phyloP scores from a whole-genome alignment of 2,797 vertebrate species.

The Botia almorhae region DNA sequence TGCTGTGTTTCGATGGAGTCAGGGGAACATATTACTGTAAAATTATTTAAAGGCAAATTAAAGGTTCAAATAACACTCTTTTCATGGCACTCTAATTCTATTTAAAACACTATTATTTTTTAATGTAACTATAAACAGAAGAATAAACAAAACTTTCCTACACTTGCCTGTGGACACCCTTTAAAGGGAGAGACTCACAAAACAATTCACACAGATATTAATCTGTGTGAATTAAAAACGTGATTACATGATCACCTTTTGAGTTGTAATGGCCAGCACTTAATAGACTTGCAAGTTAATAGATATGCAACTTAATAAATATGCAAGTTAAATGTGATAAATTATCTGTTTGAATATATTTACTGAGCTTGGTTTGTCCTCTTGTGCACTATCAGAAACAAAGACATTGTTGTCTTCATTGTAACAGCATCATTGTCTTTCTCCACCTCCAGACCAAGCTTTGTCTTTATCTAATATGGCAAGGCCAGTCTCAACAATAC shows the following conservation, averaged over 20 bases:
- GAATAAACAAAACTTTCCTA: background rate
- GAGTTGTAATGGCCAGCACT: background rate
- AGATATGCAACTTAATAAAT: background rate
- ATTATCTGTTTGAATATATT: background rate
- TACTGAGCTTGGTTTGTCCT: background rate
- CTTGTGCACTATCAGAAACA: background rate
- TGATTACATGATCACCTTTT: background rate
- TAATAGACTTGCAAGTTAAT: background rate
- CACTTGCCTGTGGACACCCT: background rate
- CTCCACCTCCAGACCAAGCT: constrained; percentile 8
- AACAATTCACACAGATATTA: background rate
- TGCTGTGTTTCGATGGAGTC: too few relatives aligned
- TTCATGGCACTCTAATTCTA: background rate
- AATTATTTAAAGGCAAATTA: too few relatives aligned
- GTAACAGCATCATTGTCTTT: background rate
- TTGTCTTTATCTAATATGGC: constrained; percentile 23
- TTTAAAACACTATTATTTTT: background rate
- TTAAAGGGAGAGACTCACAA: background rate
- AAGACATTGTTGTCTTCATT: background rate
- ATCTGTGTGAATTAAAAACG: background rate
- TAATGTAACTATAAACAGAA: too few relatives aligned
- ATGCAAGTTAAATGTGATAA: background rate
- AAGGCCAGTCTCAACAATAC: constrained; percentile 43
- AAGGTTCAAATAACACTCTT: background rate
- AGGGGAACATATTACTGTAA: too few relatives aligned